phyloP scores from a whole-genome alignment of 2,113 vertebrate genomes.

The Caretta caretta region DNA sequence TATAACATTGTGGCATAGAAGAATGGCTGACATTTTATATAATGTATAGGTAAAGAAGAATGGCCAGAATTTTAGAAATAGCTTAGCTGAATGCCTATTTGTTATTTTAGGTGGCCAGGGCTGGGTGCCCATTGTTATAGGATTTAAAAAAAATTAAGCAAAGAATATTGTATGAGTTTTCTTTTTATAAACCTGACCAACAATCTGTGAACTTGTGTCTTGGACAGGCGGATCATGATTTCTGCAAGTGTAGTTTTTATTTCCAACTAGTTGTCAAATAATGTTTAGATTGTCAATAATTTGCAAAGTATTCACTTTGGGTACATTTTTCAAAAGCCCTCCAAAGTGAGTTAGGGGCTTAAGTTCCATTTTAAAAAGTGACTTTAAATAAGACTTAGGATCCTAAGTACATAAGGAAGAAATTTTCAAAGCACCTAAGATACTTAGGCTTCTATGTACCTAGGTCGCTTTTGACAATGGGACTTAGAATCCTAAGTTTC shows the following conservation, averaged over 20 bases:
- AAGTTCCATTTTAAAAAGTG: not conserved
- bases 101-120: not conserved
- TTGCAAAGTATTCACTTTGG: too few relatives aligned
- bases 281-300: too few relatives aligned
- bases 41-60: fast-evolving
- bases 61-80: fast-evolving
- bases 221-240: not conserved
- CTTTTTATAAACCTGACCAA: not conserved
- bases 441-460: too few relatives aligned
- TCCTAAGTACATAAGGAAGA: too few relatives aligned
- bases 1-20: not conserved
- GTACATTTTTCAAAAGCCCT: too few relatives aligned
- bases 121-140: not conserved
- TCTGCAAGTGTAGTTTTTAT: not conserved
- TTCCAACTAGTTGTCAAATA: not conserved
- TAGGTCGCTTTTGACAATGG: too few relatives aligned
- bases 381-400: too few relatives aligned
- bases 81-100: fast-evolving
- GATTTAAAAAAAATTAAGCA: not conserved
- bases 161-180: not conserved
- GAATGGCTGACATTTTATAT: not conserved
- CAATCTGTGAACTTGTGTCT: not conserved
- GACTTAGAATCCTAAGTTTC: too few relatives aligned
- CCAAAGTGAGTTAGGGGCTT: too few relatives aligned
- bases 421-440: too few relatives aligned